Conservation (phyloP, 2,888 invertebrate species). For the Eumerus sabulonum region DNA sequence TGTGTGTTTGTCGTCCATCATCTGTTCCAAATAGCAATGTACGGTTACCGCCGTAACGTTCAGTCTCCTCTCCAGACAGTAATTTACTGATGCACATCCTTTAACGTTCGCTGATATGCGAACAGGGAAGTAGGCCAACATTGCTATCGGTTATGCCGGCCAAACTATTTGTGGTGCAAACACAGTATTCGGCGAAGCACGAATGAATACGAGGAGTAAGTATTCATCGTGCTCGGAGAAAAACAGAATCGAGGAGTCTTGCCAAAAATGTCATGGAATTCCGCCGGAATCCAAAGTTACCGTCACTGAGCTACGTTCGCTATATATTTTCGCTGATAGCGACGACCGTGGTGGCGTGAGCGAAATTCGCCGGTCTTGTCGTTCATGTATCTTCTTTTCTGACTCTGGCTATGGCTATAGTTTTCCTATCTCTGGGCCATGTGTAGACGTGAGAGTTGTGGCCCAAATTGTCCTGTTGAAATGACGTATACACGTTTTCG, state of each 20-base stretch:
- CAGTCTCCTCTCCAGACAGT: slow-evolving; percentile 33
- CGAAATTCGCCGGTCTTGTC: too few species aligned
- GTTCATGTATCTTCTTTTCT: too few species aligned
- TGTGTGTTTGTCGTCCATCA: slow-evolving; percentile 17
- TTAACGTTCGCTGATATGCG: slow-evolving; percentile 34
- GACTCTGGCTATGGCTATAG: too few species aligned
- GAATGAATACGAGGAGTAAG: neutral
- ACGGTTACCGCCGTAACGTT: too few species aligned
- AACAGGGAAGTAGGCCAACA: slow-evolving; percentile 53
- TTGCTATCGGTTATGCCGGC: slow-evolving; percentile 53
- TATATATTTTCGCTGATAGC: neutral
- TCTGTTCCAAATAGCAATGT: slow-evolving; percentile 20
- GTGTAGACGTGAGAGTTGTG: too few species aligned
- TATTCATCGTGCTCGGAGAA: slow-evolving; percentile 6
- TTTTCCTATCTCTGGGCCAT: too few species aligned
- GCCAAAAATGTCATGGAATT: slow-evolving; percentile 35
- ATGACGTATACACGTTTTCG: too few species aligned
- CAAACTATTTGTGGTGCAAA: slow-evolving; percentile 40
- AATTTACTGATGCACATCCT: slow-evolving; percentile 47
- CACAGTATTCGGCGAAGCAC: neutral
- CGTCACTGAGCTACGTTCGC: slow-evolving; percentile 11
- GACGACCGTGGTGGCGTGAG: too few species aligned
- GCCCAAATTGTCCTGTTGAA: too few species aligned
- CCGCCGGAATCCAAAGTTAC: slow-evolving; percentile 24
- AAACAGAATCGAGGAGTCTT: slow-evolving; percentile 7